Conservation (phyloP, 2,113 vertebrate genomes). For the Budorcas taxicolor region DNA sequence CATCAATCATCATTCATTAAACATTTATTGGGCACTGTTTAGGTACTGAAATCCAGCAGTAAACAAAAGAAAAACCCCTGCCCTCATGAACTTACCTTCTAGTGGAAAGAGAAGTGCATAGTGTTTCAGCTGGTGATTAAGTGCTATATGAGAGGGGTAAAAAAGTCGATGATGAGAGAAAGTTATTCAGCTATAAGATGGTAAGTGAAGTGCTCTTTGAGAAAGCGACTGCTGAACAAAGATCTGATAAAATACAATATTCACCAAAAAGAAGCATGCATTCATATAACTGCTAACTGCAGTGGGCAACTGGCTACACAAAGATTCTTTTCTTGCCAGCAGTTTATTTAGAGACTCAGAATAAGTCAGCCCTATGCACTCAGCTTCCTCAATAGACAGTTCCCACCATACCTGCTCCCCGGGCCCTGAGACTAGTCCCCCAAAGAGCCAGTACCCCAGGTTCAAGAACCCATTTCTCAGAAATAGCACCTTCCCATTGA, state of each 20-base stretch:
- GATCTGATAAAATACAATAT: background rate
- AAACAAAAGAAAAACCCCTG: background rate
- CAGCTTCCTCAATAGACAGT: background rate
- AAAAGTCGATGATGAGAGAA: background rate
- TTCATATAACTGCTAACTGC: background rate
- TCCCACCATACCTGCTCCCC: background rate
- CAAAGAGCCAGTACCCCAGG: background rate
- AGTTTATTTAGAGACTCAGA: background rate
- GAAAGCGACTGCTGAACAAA: background rate
- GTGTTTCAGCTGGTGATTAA: background rate
- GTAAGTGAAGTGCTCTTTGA: background rate
- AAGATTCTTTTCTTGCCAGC: background rate
- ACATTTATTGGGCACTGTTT: background rate
- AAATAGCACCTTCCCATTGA: background rate
- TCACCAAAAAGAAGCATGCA: background rate
- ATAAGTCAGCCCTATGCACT: background rate
- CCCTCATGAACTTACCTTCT: background rate
- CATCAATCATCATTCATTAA: background rate
- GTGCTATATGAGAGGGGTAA: fast-evolving
- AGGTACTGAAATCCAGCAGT: background rate
- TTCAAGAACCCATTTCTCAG: background rate
- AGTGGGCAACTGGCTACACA: background rate
- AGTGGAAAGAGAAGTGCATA: background rate
- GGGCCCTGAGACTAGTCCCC: background rate
- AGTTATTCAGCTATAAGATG: background rate